Evolutionary conservation across 2,797 vertebrate genomes (phyloP).

Genomic region (Percopsis omiscomaycus): DNA sequence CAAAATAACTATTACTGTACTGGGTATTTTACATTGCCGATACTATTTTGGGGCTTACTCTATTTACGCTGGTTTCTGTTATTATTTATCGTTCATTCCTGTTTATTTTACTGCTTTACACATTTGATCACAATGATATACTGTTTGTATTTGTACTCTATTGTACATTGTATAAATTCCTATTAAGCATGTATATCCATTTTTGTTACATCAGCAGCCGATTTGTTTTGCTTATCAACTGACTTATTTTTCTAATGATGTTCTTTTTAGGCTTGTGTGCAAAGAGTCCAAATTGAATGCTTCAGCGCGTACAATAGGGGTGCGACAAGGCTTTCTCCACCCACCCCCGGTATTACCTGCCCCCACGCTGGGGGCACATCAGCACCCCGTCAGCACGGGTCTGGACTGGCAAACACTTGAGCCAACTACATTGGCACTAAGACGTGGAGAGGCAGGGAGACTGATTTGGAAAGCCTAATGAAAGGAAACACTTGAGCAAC

Average conservation of each 20-base stretch:
- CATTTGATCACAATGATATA: constrained; percentile 8
- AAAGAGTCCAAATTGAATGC: no score
- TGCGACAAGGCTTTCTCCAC: no score
- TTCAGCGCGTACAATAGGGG: no score
- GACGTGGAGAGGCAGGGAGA: no score
- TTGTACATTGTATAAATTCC: constrained; percentile 10
- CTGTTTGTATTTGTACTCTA: constrained; percentile 6
- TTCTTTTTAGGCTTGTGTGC: background rate
- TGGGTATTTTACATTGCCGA: background rate
- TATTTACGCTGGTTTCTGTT: background rate
- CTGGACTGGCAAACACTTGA: no score
- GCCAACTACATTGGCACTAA: no score
- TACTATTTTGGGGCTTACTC: background rate
- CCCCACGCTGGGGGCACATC: no score
- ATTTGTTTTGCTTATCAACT: background rate
- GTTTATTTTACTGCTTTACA: background rate
- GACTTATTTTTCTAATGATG: background rate
- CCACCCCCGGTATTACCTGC: no score
- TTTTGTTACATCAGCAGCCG: no score
- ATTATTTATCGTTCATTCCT: background rate
- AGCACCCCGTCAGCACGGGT: no score
- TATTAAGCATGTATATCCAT: constrained; percentile 10
- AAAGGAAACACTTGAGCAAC: constrained; percentile 31
- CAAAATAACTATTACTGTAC: constrained; percentile 25
- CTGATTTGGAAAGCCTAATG: constrained; percentile 40